These are phyloP conservation scores for Agrochola litura DNA, from an alignment of 2,888 invertebrate genomes.

Conservation along the genomic window DNA sequence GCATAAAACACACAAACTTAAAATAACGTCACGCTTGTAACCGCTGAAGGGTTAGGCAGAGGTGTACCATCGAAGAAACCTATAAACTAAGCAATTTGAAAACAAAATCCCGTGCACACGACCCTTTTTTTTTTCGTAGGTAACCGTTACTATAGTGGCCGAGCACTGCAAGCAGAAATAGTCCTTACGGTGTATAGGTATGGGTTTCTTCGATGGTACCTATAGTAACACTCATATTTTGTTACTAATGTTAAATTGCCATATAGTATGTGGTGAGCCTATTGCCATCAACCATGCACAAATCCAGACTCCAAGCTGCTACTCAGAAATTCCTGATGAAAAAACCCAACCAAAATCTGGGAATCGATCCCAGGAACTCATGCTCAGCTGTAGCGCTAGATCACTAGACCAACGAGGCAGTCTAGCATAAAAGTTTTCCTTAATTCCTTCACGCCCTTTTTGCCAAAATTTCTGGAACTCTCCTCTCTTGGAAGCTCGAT, in stretches of 20 bases:
- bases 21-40: not conserved
- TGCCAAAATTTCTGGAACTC: conserved; percentile 52
- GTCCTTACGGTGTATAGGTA: too few relatives aligned
- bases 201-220: too few relatives aligned
- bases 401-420: not conserved
- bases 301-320: not conserved
- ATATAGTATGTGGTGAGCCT: not conserved
- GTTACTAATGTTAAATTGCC: not conserved
- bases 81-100: too few relatives aligned
- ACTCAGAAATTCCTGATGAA: not conserved
- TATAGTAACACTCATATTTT: not conserved
- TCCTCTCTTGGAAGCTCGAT: conserved; percentile 30
- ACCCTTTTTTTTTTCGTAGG: too few relatives aligned
- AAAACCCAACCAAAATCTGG: not conserved
- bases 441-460: conserved; percentile 9
- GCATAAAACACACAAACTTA: too few relatives aligned
- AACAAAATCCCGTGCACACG: too few relatives aligned
- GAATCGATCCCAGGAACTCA: too few relatives aligned
- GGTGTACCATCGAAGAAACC: too few relatives aligned
- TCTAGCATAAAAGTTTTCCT: conserved; percentile 33
- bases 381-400: not conserved
- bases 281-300: not conserved
- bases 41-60: not conserved
- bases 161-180: too few relatives aligned
- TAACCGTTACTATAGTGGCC: too few relatives aligned